These are phyloP conservation scores for Argyra leucocephala DNA, from an alignment of 2,888 invertebrate species.

Conservation along the genomic window DNA sequence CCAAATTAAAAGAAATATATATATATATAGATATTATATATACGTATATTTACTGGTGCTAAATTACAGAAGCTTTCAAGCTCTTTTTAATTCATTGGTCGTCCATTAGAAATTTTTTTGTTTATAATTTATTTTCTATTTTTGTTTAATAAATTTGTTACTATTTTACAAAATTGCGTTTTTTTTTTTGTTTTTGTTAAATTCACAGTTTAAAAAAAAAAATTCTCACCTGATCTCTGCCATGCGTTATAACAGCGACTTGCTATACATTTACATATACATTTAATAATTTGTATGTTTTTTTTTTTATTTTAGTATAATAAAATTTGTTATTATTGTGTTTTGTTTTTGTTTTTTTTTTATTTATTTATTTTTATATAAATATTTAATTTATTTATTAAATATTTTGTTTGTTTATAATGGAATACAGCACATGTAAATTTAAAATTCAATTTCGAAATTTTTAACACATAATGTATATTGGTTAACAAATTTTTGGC, in stretches of 20 bases:
- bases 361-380: too few species aligned
- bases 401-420: background rate
- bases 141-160: background rate
- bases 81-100: background rate
- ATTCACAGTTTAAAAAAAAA: background rate
- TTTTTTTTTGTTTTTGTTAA: background rate
- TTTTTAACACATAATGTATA: too few species aligned
- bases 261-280: conserved; percentile 27
- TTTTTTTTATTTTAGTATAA: too few species aligned
- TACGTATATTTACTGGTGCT: background rate
- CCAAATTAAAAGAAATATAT: too few species aligned
- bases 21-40: too few species aligned
- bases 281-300: background rate
- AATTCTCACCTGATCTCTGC: conserved; percentile 31
- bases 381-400: too few species aligned
- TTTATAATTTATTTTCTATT: background rate
- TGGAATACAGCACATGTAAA: background rate
- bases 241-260: conserved; percentile 32
- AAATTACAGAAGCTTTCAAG: background rate
- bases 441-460: background rate
- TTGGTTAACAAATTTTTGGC: too few species aligned
- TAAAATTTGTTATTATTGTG: background rate
- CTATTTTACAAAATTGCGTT: background rate
- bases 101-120: background rate
- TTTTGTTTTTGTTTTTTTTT: background rate